Evolutionary conservation across 1,140 invertebrate genomes (phyloP).

Genomic region (Aphis craccivora): DNA sequence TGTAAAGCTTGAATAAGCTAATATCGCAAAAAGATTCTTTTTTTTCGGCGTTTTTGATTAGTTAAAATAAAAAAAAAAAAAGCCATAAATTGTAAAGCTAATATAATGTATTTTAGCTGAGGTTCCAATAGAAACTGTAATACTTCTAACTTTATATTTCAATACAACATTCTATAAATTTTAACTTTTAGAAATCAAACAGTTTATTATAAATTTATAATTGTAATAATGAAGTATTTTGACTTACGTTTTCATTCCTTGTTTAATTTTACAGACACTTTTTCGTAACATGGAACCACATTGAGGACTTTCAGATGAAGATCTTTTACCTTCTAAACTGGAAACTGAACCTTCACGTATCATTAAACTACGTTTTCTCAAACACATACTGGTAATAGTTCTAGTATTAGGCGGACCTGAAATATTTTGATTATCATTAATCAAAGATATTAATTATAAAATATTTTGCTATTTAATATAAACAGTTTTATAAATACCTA

Average conservation of each 20-base stretch:
- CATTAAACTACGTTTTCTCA: slow-evolving; percentile 55
- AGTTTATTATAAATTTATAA: no score
- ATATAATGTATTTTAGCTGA: no score
- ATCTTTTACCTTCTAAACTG: slow-evolving; percentile 60
- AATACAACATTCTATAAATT: background rate
- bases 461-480: background rate
- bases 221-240: background rate
- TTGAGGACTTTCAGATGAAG: slow-evolving; percentile 69
- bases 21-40: background rate
- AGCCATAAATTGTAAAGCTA: no score
- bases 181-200: background rate
- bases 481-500: slow-evolving; percentile 1
- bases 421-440: background rate
- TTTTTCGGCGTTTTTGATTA: no score
- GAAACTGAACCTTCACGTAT: slow-evolving; percentile 54
- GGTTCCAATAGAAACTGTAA: background rate
- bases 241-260: slow-evolving; percentile 82
- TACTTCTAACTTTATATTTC: background rate
- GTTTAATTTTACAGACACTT: slow-evolving; percentile 84
- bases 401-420: slow-evolving; percentile 46
- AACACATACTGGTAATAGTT: slow-evolving; percentile 57
- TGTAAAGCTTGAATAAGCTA: background rate
- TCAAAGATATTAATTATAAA: background rate
- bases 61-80: no score
- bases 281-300: slow-evolving; percentile 85